These are phyloP conservation scores for Linyphia triangularis DNA, from an alignment of 2,888 invertebrate genomes.

Conservation along the genomic window DNA sequence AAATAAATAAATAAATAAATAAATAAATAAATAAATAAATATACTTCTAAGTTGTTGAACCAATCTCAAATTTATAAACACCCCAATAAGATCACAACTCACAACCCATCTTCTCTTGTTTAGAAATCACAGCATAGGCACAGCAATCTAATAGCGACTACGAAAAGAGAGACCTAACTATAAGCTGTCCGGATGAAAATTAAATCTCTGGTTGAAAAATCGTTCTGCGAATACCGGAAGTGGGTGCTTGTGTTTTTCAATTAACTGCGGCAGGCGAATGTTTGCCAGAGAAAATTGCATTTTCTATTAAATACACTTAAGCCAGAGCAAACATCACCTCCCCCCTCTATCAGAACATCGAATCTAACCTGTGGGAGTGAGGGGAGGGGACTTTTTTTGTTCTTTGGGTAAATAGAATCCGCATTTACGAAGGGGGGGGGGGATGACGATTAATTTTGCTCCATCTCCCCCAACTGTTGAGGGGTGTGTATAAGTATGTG, in stretches of 20 bases:
- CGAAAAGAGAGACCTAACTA: no score
- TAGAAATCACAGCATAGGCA: no score
- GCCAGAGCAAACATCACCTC: neutral
- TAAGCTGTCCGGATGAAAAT: neutral
- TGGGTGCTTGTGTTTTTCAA: neutral
- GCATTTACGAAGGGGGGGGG: neutral
- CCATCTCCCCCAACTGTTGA: neutral
- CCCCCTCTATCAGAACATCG: neutral
- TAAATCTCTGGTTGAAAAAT: neutral
- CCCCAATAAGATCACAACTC: no score
- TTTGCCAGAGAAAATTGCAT: neutral
- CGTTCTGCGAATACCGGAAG: neutral
- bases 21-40: no score
- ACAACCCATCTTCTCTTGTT: no score
- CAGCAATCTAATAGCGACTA: no score
- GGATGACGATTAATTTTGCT: neutral
- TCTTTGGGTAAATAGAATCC: neutral
- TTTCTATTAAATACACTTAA: neutral
- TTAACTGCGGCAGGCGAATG: neutral
- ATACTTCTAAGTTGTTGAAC: no score
- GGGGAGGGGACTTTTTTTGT: no score
- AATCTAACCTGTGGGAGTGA: neutral
- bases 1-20: no score
- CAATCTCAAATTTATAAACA: no score
- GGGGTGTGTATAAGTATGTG: neutral